A percentile compares a stretch with the other conserved stretches of the same genome.
These are phyloP conservation scores for Eulemur coronatus DNA, from an alignment of 2,797 vertebrate genomes.

Conservation along the genomic window DNA sequence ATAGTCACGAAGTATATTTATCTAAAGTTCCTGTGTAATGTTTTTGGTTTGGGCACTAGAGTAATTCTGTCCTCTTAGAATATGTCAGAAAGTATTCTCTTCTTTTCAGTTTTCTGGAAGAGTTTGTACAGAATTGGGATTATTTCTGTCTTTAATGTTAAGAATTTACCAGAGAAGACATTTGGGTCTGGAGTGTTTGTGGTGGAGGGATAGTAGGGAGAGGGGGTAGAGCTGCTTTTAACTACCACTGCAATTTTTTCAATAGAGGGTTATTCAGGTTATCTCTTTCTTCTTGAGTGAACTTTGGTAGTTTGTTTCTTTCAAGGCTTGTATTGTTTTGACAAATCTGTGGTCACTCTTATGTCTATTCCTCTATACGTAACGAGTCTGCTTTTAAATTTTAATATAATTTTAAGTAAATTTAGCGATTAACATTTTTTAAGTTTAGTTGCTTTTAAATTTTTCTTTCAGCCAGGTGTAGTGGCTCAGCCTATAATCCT, in stretches of 20 bases:
- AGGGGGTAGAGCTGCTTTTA: background rate
- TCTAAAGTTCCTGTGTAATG: background rate
- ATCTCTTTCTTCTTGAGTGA: background rate
- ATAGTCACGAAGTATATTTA: background rate
- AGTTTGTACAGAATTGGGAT: background rate
- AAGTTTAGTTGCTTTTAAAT: background rate
- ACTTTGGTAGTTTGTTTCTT: background rate
- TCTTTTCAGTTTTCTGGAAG: background rate
- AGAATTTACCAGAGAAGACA: background rate
- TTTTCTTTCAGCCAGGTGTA: background rate
- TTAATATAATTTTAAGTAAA: background rate
- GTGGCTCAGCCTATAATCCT: background rate
- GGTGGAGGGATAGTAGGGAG: background rate
- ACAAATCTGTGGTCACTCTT: background rate
- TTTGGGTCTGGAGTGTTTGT: background rate
- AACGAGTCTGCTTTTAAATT: background rate
- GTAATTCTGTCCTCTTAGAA: background rate
- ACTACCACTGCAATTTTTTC: background rate
- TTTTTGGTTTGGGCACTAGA: background rate
- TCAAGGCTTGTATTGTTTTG: background rate
- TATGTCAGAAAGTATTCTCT: background rate
- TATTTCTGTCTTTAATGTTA: background rate
- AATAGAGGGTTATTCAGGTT: background rate
- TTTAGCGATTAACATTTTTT: background rate
- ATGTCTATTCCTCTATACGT: background rate